Evolutionary conservation across 2,888 invertebrate species (phyloP).

Genomic region (Temnothorax unifasciatus): DNA sequence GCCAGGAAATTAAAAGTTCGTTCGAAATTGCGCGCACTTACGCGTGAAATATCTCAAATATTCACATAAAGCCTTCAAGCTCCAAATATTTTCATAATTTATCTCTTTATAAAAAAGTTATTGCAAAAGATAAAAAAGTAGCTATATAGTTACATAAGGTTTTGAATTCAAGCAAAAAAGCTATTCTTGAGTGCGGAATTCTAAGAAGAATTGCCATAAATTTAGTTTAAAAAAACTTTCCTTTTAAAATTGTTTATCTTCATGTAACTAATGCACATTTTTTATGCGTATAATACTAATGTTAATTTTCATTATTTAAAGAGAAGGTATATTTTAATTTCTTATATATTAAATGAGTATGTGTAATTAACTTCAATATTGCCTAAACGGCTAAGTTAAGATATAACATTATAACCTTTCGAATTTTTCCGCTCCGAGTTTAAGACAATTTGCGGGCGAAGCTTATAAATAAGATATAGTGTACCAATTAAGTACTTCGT

Average conservation of each 20-base stretch:
- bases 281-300: not conserved
- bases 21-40: not conserved
- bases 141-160: not conserved
- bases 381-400: not conserved
- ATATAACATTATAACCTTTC: not conserved
- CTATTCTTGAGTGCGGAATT: not conserved
- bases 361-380: not conserved
- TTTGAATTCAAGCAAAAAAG: not conserved
- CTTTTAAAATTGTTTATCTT: not conserved
- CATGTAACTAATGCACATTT: not conserved
- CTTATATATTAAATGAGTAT: not conserved
- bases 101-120: not conserved
- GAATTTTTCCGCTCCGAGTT: not conserved
- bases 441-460: not conserved
- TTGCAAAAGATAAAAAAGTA: not conserved
- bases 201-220: not conserved
- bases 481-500: not conserved
- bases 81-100: not conserved
- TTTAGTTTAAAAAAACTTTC: not conserved
- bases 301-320: slow-evolving; percentile 9
- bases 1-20: slow-evolving; percentile 31
- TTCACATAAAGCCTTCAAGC: not conserved
- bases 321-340: not conserved
- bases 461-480: not conserved
- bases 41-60: not conserved